Base-by-base conservation (phyloP, 2,113 vertebrate genomes). In the Uria lomvia region DNA sequence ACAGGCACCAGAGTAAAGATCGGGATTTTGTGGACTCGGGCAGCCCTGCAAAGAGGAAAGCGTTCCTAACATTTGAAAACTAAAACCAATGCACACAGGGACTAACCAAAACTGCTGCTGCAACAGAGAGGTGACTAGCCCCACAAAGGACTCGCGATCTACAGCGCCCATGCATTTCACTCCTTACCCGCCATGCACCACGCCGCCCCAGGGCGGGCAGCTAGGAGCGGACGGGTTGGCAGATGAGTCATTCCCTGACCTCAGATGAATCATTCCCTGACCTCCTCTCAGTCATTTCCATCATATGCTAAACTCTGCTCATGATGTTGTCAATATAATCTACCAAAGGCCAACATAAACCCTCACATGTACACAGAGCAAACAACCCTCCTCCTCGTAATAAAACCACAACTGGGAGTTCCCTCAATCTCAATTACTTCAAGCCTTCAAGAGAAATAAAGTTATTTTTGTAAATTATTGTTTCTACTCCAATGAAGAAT, bases 111-210 rank as follows among this genome's bases (percentile, higher is more conserved):
- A 71, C 12, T 23, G 17, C 22, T 27, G 34, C 77, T 60, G 32
- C 32, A 88, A 70, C 49, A 55, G 47, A 73, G 16, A 6, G 2
- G 20, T 2, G 9, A 22, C 22, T 1, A 3, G 42, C n/a, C 5
- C 4, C 32, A 14, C 0, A 0, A 73, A 1, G 23, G 18, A 55
- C 19, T 15, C 0, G 1, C 1, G 0, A 55, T 27, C 14, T 23
- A 15, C 1, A 2, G 14, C 6, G 4, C 22, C 36, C 24, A 5
- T 0, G 4, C 6, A 1, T 24, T 34, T 60, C 77, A 29, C 29
- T 58, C 53, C 62, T 58, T 32, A 59, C 75, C 65, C 24, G 0
- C 19, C 53, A 60, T 0, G 8, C 60, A 59, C 23, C 27, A 24
- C 3, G 2, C 45, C 0, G 3, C 70, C 73, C 65, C 3, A 0